Evolutionary conservation across 2,888 invertebrate genomes (phyloP).

Genomic region (Hoplodrina blanda): DNA sequence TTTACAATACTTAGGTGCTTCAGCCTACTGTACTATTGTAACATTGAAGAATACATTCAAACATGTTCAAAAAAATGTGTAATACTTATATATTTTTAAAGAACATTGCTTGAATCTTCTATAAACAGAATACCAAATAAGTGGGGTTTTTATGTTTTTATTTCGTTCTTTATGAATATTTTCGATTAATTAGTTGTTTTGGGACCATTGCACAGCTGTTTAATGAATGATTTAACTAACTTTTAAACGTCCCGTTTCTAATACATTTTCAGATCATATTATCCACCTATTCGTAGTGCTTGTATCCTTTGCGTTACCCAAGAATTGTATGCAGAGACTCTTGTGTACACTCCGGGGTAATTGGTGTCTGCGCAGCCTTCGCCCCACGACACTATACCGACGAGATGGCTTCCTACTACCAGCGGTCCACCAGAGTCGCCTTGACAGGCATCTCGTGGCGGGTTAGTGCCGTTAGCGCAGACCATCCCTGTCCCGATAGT

Average conservation of each 20-base stretch:
- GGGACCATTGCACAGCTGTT: background rate
- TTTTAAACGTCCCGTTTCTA: background rate
- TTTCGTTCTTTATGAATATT: background rate
- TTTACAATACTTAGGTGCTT: no score
- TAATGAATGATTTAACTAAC: background rate
- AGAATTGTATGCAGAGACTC: slow-evolving; percentile 80
- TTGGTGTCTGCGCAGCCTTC: slow-evolving; percentile 87
- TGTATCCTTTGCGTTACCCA: slow-evolving; percentile 76
- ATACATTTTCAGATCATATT: slow-evolving; percentile 18
- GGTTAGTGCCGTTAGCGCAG: slow-evolving; percentile 79
- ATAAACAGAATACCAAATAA: no score
- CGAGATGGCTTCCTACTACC: slow-evolving; percentile 81
- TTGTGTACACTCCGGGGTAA: slow-evolving; percentile 91
- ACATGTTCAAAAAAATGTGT: no score
- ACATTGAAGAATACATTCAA: no score
- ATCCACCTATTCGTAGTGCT: background rate
- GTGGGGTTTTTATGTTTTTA: background rate
- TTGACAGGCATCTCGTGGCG: slow-evolving; percentile 86
- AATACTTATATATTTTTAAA: background rate
- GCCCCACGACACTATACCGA: slow-evolving; percentile 91
- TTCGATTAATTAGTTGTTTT: background rate
- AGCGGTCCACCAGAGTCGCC: slow-evolving; percentile 92
- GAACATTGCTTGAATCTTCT: background rate
- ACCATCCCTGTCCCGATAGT: slow-evolving; percentile 82
- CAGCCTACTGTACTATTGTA: no score